Evolutionary conservation across 1,140 invertebrate genomes (phyloP), one percentile per base, ranked within the genome.

Genomic region (Polypedilum pembai): DNA sequence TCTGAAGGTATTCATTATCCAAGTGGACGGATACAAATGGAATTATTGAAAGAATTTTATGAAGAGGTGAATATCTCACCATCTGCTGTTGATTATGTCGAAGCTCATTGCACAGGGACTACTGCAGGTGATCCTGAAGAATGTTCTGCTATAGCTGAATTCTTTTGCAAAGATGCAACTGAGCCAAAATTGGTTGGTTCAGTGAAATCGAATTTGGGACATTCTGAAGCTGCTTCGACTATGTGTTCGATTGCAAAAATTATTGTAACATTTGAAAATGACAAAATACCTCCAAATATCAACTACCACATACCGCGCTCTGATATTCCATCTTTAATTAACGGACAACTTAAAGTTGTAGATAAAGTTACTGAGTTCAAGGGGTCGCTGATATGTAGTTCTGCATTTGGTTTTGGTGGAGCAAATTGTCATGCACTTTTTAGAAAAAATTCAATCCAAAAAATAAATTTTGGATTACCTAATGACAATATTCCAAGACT

Each of bases 181-280:
- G 82, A 80, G 0, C 91, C 94, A 0, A 83, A 96, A 0, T 80
- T 85, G 18, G 90, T 96, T 75, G 94, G 94, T 8, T 92, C 94
- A 0, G 85, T 94, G 5, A 97, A 97, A 80, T 94, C 93, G 0
- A 96, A 95, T 80, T 85, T 95, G 80, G 95, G 95, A 0, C 95
- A 97, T 80, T 86, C 91, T 1, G 95, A 97, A 82, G 90, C 93
- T 15, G 90, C 90, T 0, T 94, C 93, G 93, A 75, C 80, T 92
- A n/a, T n/a, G 1, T 92, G 91, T 80, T 90, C 91, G 8, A 77
- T 95, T 24, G 87, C 89, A 8, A 95, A 95, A 84, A 89, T 93
- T 78, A 78, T 75, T 87, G 82, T 93, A 41, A 87, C 20, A 77
- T 85, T 1, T 93, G 86, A 91, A 80, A 83, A 83, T 24, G 84